Percentiles rank a stretch among this genome's conserved stretches.
Evolutionary conservation across 1,140 invertebrate genomes (phyloP).

Genomic region (Drosophila pectinifera): DNA sequence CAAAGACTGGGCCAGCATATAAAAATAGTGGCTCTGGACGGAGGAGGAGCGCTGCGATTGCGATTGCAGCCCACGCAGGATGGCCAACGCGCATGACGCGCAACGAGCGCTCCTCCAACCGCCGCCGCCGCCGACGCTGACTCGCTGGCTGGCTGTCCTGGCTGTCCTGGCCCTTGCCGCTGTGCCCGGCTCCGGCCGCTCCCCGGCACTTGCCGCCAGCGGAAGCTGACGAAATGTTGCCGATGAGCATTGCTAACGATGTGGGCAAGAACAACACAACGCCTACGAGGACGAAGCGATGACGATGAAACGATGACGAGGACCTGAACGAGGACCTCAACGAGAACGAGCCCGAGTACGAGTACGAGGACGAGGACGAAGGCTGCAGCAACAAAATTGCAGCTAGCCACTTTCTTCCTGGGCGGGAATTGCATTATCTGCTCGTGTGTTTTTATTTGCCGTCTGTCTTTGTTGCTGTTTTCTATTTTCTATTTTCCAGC

Average conservation of each 20-base stretch:
- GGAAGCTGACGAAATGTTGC: conserved; percentile 83
- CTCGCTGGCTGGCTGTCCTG: conserved; percentile 45
- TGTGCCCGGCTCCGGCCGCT: neutral
- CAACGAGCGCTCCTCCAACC: conserved; percentile 56
- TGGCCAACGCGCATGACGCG: conserved; percentile 76
- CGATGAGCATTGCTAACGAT: conserved; percentile 82
- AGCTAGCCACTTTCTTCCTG: conserved; percentile 58
- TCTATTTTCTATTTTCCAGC: conserved; percentile 64
- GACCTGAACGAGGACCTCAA: conserved; percentile 24
- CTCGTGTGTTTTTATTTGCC: conserved; percentile 27
- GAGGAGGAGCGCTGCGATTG: conserved; percentile 52
- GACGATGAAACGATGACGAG: conserved; percentile 24
- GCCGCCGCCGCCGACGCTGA: conserved; percentile 40
- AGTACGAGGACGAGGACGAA: conserved; percentile 20
- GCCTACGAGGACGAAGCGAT: conserved; percentile 65
- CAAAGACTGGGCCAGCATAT: conserved; percentile 66
- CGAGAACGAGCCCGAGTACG: neutral
- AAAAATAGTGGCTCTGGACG: conserved; percentile 65
- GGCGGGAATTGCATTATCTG: conserved; percentile 79
- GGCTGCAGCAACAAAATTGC: conserved; percentile 62
- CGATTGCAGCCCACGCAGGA: conserved; percentile 66
- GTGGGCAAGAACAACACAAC: conserved; percentile 81
- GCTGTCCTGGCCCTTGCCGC: neutral
- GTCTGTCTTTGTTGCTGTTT: conserved; percentile 54
- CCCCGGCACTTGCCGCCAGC: conserved; percentile 28